Evolutionary conservation across 2,888 invertebrate genomes (phyloP).

Genomic region (Aleiodes alternator): DNA sequence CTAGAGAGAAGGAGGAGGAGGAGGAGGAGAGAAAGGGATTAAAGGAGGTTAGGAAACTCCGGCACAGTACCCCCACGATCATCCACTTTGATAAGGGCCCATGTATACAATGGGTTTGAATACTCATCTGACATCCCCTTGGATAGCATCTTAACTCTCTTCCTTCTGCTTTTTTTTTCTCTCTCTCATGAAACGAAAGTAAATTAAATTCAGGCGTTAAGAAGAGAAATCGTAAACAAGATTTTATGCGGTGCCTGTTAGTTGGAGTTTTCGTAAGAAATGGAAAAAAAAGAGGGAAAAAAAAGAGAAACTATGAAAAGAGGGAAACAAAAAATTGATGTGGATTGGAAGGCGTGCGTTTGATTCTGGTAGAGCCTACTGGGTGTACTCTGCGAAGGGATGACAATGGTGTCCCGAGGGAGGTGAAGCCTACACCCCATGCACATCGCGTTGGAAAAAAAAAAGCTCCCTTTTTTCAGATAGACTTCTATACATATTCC

Average conservation of each 20-base stretch:
- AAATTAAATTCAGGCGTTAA: slow-evolving; percentile 67
- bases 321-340: slow-evolving; percentile 44
- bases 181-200: slow-evolving; percentile 54
- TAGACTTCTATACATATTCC: slow-evolving; percentile 47
- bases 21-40: slow-evolving; percentile 10
- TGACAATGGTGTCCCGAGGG: slow-evolving; percentile 73
- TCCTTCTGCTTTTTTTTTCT: slow-evolving; percentile 62
- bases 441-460: slow-evolving; percentile 49
- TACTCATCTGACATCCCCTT: slow-evolving; percentile 68
- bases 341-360: slow-evolving; percentile 69
- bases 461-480: slow-evolving; percentile 38
- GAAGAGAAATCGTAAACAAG: slow-evolving; percentile 29
- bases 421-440: slow-evolving; percentile 68
- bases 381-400: slow-evolving; percentile 69
- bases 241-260: background rate
- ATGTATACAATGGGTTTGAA: slow-evolving; percentile 69
- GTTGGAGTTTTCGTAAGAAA: background rate
- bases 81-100: slow-evolving; percentile 66
- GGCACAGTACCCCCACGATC: slow-evolving; percentile 59
- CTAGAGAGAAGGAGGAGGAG: slow-evolving; percentile 28
- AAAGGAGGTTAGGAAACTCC: slow-evolving; percentile 38
- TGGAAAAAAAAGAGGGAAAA: background rate
- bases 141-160: slow-evolving; percentile 70
- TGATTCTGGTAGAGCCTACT: slow-evolving; percentile 68
- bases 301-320: background rate